Conservation (phyloP, 2,888 invertebrate species). For the Campoplex capitator region DNA sequence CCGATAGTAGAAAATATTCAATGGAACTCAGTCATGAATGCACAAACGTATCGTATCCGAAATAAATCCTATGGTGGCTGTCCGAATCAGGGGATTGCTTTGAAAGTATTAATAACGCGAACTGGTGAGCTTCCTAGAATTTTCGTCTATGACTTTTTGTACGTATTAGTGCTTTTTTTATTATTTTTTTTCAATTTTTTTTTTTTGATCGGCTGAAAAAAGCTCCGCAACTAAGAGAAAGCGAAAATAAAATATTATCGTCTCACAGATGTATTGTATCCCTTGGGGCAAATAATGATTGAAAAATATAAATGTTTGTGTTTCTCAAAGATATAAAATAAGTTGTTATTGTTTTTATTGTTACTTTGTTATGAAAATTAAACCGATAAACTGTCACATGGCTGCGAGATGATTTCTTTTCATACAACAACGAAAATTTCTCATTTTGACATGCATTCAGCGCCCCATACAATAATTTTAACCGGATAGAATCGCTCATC, state of each 20-base stretch:
- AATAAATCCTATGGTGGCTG: conserved; percentile 59
- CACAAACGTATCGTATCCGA: conserved; percentile 55
- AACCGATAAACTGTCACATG: neutral
- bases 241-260: too few relatives aligned
- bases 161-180: neutral
- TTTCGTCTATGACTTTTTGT: conserved; percentile 20
- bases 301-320: neutral
- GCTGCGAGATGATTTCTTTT: neutral
- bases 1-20: conserved; percentile 55
- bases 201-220: neutral
- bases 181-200: neutral
- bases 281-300: too few relatives aligned
- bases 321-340: neutral
- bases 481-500: conserved; percentile 4
- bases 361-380: neutral
- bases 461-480: neutral
- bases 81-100: conserved; percentile 64
- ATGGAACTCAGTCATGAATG: conserved; percentile 44
- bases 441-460: neutral
- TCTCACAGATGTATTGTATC: too few relatives aligned
- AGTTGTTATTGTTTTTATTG: neutral
- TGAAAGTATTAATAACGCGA: conserved; percentile 68
- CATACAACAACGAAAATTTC: neutral
- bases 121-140: conserved; percentile 56
- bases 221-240: neutral